These are phyloP conservation scores for Scrobipalpa costella DNA, from an alignment of 2,888 invertebrate species.

Conservation along the genomic window DNA sequence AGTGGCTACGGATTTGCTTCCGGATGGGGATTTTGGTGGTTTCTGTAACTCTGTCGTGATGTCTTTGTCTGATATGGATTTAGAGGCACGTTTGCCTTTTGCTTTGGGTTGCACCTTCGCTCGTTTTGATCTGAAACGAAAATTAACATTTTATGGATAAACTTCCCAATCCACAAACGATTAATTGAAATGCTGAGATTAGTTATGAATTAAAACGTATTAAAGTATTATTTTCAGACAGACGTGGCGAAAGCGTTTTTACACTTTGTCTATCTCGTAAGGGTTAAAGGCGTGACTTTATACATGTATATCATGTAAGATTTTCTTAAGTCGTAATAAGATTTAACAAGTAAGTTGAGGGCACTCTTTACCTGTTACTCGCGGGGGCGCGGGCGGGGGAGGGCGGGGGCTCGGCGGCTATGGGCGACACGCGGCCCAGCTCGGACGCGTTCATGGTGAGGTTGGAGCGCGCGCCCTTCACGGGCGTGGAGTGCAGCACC, in stretches of 20 bases:
- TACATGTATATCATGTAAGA: too few relatives aligned
- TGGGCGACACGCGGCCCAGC: slow-evolving; percentile 63
- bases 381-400: background rate
- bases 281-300: too few relatives aligned
- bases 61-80: background rate
- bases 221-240: too few relatives aligned
- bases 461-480: slow-evolving; percentile 47
- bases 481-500: slow-evolving; percentile 65
- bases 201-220: too few relatives aligned
- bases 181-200: background rate
- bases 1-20: background rate
- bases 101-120: slow-evolving; percentile 22
- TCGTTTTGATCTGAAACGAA: slow-evolving; percentile 26
- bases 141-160: background rate
- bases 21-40: slow-evolving; percentile 20
- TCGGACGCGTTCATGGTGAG: slow-evolving; percentile 48
- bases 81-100: slow-evolving; percentile 6
- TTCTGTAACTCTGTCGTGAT: background rate
- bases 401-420: slow-evolving; percentile 36
- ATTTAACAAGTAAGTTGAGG: too few relatives aligned
- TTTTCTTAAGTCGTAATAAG: too few relatives aligned
- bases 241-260: too few relatives aligned
- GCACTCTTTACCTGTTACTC: slow-evolving; percentile 7
- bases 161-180: too few relatives aligned
- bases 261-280: too few relatives aligned